Percentiles rank a stretch among this genome's conserved stretches.
phyloP scores from a whole-genome alignment of 2,113 vertebrate species.

The Prunella himalayana region DNA sequence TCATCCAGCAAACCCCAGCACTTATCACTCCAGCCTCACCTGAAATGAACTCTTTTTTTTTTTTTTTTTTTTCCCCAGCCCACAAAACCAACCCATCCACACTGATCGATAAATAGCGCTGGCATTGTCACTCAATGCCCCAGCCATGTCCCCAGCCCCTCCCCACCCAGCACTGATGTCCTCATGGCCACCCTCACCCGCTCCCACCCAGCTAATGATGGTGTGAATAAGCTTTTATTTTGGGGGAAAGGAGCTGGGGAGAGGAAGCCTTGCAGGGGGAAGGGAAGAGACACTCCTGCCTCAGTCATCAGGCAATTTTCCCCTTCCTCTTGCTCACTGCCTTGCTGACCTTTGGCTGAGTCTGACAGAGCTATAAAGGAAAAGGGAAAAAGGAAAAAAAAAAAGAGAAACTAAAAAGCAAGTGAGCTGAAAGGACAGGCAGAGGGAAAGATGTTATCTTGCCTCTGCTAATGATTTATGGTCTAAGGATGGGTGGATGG shows the following conservation, averaged over 20 bases:
- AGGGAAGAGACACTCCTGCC: slow-evolving; percentile 24
- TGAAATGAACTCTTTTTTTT: neutral
- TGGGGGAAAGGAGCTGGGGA: neutral
- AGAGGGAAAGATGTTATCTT: neutral
- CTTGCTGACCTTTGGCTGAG: slow-evolving; percentile 3
- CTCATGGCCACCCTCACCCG: neutral
- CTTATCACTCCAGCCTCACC: neutral
- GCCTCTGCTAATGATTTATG: neutral
- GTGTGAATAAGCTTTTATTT: neutral
- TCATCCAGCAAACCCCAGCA: neutral
- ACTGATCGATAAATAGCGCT: neutral
- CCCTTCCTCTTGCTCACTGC: slow-evolving; percentile 35
- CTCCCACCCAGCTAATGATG: neutral
- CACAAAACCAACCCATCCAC: neutral
- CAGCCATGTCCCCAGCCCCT: neutral
- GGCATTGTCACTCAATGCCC: neutral
- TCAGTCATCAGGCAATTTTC: neutral
- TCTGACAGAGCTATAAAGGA: neutral
- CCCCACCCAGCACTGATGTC: neutral
- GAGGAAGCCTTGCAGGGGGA: neutral
- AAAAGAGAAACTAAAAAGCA: neutral
- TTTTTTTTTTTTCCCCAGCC: neutral
- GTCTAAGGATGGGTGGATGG: neutral
- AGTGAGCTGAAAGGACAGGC: neutral
- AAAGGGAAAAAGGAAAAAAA: neutral